Conservation (phyloP, 2,797 vertebrate species). For the Zalophus californianus region DNA sequence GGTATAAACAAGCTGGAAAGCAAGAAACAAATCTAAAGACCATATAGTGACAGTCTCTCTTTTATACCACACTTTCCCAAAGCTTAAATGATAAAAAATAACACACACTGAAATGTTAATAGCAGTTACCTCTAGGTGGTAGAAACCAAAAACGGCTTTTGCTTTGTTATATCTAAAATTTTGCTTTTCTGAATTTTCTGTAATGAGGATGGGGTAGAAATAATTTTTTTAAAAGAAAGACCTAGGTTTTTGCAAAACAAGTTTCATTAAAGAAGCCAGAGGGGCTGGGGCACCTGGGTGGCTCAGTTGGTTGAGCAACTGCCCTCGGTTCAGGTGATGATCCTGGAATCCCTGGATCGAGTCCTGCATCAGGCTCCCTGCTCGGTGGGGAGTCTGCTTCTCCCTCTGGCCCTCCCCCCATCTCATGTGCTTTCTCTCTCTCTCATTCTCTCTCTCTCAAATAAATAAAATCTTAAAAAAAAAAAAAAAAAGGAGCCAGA, state of each 20-base stretch:
- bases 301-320: too few relatives aligned
- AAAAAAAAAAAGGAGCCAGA: neutral
- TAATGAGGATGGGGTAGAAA: neutral
- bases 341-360: too few relatives aligned
- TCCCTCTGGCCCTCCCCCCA: too few relatives aligned
- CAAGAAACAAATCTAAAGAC: neutral
- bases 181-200: slow-evolving; percentile 37
- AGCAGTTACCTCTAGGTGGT: neutral
- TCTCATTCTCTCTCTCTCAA: too few relatives aligned
- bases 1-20: neutral
- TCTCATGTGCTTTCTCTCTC: too few relatives aligned
- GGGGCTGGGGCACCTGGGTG: neutral
- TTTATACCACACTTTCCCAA: neutral
- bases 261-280: neutral
- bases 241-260: neutral
- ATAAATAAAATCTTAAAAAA: too few relatives aligned
- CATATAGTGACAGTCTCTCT: neutral
- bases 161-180: slow-evolving; percentile 16
- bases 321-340: too few relatives aligned
- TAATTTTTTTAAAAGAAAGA: neutral
- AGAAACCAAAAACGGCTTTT: neutral
- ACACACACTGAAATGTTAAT: neutral
- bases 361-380: too few relatives aligned
- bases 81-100: neutral
- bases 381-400: too few relatives aligned